Conservation (phyloP, 2,113 vertebrate species). For the Nothobranchius kuhntae region DNA sequence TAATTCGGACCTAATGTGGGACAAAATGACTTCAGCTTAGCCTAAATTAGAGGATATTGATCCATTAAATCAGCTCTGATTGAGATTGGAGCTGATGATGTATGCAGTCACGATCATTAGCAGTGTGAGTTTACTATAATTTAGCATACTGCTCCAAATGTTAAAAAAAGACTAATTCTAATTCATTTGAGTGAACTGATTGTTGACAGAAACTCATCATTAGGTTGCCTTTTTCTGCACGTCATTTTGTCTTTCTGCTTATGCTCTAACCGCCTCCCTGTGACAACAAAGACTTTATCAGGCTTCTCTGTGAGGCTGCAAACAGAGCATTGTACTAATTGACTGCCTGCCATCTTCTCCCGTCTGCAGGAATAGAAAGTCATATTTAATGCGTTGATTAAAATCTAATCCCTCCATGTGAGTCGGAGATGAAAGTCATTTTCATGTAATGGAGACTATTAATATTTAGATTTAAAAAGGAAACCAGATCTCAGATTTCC, state of each 20-base stretch:
- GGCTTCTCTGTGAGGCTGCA: conserved; percentile 38
- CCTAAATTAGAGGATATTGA: conserved; percentile 2
- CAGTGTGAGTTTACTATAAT: background rate
- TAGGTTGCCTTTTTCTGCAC: conserved; percentile 12
- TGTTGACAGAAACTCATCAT: conserved; percentile 37
- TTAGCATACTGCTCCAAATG: background rate
- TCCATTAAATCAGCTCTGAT: background rate
- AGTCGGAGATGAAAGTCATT: conserved; percentile 76
- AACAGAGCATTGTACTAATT: conserved; percentile 64
- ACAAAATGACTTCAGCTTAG: conserved; percentile 14
- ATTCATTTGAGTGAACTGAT: conserved; percentile 10
- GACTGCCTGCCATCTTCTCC: conserved; percentile 59
- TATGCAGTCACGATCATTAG: conserved; percentile 13
- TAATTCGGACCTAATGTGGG: background rate
- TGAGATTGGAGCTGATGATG: background rate
- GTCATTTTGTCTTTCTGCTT: conserved; percentile 41
- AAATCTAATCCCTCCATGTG: conserved; percentile 73
- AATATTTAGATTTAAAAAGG: conserved; percentile 75
- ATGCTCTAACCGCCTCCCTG: conserved; percentile 25
- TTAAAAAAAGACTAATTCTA: conserved; percentile 3
- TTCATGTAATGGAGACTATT: conserved; percentile 79
- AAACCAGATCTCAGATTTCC: conserved; percentile 63
- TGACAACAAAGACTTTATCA: conserved; percentile 59
- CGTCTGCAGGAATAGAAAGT: conserved; percentile 69
- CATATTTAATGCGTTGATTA: conserved; percentile 77